phyloP scores from a whole-genome alignment of 2,888 invertebrate species.

The Ophion ventricosus region DNA sequence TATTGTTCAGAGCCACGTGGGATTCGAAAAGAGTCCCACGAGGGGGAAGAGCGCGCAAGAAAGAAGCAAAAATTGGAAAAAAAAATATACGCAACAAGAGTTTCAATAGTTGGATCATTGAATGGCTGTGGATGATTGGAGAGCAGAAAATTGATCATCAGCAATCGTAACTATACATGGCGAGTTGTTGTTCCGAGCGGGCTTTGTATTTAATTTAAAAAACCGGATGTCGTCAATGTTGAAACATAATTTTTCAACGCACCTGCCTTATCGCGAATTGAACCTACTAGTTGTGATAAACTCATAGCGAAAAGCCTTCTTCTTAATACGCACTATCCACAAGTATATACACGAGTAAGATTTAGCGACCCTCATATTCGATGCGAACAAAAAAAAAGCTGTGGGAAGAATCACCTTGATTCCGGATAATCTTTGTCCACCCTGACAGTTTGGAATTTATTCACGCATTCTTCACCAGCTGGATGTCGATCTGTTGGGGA shows the following conservation, averaged over 20 bases:
- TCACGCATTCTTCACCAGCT: slow-evolving; percentile 35
- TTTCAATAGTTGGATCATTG: not conserved
- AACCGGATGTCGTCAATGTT: too few species aligned
- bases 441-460: slow-evolving; percentile 37
- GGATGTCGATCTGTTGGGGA: too few species aligned
- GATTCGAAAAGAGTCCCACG: not conserved
- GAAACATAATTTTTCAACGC: too few species aligned
- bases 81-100: not conserved
- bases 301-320: too few species aligned
- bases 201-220: too few species aligned
- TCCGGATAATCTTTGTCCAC: slow-evolving; percentile 11
- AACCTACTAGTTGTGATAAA: too few species aligned
- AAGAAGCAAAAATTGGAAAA: not conserved
- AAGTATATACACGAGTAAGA: not conserved
- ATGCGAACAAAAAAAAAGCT: not conserved
- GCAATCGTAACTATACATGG: not conserved
- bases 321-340: too few species aligned
- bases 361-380: not conserved
- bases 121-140: not conserved
- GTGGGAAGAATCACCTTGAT: slow-evolving; percentile 23
- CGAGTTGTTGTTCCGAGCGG: not conserved
- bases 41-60: not conserved
- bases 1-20: not conserved
- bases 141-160: not conserved
- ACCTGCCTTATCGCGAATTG: too few species aligned